Conservation (phyloP, 1,140 invertebrate genomes). For the Rhizoglyphus robini region DNA sequence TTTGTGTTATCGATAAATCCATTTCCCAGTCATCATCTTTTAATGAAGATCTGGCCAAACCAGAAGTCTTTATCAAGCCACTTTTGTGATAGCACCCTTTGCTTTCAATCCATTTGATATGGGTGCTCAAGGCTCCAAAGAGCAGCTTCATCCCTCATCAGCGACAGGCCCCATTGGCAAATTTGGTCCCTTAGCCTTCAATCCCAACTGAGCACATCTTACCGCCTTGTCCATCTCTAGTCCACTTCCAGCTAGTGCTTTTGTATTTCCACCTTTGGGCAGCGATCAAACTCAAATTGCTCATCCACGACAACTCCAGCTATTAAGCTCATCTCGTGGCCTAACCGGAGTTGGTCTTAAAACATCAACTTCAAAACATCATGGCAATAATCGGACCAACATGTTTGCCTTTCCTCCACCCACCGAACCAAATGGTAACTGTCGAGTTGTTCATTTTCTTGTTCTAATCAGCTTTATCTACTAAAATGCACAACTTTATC, state of each 20-base stretch:
- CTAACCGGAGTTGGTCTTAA: neutral
- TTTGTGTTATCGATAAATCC: no score
- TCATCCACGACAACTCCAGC: no score
- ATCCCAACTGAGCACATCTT: neutral
- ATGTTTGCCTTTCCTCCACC: neutral
- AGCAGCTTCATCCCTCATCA: neutral
- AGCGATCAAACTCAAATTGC: no score
- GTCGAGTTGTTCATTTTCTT: no score
- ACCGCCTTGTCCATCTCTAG: slow-evolving; percentile 5
- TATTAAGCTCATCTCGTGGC: neutral
- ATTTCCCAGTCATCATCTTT: no score
- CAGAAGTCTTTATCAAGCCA: no score
- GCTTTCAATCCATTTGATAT: no score
- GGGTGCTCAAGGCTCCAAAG: slow-evolving; percentile 11
- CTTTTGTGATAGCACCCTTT: no score
- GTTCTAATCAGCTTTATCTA: no score
- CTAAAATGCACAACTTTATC: no score
- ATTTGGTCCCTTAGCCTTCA: neutral
- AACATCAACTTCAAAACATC: neutral
- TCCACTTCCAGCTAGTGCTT: slow-evolving; percentile 1
- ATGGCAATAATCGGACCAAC: neutral
- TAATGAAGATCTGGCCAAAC: no score
- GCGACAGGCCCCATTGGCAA: neutral
- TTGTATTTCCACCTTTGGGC: neutral
- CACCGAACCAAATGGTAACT: no score